These are phyloP conservation scores for Tretioscincus oriximinensis DNA, from an alignment of 2,113 vertebrate genomes.

Conservation along the genomic window DNA sequence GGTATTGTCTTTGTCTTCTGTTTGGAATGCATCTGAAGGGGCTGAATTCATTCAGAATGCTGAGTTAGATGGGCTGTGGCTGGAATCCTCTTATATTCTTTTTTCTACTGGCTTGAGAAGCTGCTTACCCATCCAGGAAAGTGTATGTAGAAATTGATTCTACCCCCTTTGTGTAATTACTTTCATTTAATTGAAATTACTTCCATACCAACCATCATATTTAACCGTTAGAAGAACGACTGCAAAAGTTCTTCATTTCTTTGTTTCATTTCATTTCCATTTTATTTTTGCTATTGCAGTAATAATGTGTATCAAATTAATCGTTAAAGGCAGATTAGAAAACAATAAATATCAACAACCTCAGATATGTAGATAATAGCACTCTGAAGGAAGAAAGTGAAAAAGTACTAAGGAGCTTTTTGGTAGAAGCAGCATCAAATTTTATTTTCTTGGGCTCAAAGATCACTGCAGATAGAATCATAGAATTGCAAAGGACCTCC, in stretches of 20 bases:
- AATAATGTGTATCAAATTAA: neutral
- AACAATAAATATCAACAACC: neutral
- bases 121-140: neutral
- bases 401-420: too few relatives aligned
- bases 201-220: constrained; percentile 9
- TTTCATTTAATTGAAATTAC: constrained; percentile 20
- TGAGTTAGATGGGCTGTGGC: too few relatives aligned
- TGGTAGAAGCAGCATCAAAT: too few relatives aligned
- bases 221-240: neutral
- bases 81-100: too few relatives aligned
- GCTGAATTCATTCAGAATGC: too few relatives aligned
- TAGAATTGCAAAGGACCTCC: too few relatives aligned
- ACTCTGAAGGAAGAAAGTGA: too few relatives aligned
- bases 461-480: too few relatives aligned
- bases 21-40: too few relatives aligned
- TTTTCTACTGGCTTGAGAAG: neutral
- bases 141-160: constrained; percentile 8
- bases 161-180: constrained; percentile 14
- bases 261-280: neutral
- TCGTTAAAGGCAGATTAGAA: neutral
- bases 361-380: too few relatives aligned
- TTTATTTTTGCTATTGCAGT: neutral
- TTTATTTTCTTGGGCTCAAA: too few relatives aligned
- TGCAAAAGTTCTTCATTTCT: neutral
- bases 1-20: too few relatives aligned